A percentile compares a stretch with the other conserved stretches of the same genome.
Conservation (phyloP, 2,888 invertebrate species). For the Ichneumoninae sp. region DNA sequence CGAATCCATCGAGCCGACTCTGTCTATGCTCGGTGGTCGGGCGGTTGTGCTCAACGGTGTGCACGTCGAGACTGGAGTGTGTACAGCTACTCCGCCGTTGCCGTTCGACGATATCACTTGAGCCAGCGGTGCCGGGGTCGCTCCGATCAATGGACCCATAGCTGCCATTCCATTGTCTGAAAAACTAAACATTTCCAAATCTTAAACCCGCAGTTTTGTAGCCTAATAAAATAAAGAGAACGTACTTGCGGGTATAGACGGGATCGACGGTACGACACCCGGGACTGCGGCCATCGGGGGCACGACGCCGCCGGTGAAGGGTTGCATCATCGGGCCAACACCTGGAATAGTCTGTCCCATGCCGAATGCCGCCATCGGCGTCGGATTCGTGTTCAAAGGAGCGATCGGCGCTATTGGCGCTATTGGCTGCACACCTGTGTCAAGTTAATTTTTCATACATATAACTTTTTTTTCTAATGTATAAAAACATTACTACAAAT, state of each 20-base stretch:
- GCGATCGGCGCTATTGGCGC: constrained; percentile 77
- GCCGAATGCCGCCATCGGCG: constrained; percentile 81
- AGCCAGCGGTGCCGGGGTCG: constrained; percentile 71
- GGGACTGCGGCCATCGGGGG: constrained; percentile 73
- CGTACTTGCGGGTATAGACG: constrained; percentile 74
- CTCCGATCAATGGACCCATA: constrained; percentile 71
- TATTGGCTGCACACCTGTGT: constrained; percentile 73
- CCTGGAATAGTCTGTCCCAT: constrained; percentile 75
- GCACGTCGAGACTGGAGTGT: constrained; percentile 82
- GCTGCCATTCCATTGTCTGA: constrained; percentile 74
- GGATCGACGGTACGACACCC: constrained; percentile 71
- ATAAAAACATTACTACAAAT: background rate
- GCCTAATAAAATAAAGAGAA: background rate
- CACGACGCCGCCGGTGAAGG: constrained; percentile 74
- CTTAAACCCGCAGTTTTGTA: background rate
- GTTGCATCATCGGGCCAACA: constrained; percentile 75
- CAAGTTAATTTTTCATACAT: constrained; percentile 7
- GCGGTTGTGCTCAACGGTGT: constrained; percentile 83
- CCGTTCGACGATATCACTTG: constrained; percentile 70
- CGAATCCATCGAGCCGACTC: constrained; percentile 87
- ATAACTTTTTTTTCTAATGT: background rate
- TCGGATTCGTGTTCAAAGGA: constrained; percentile 80
- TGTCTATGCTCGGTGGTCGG: constrained; percentile 85
- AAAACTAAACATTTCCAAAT: background rate
- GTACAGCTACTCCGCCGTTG: constrained; percentile 74